A percentile compares a stretch with the other conserved stretches of the same genome.
These are phyloP conservation scores for Exaiptasia diaphana DNA, from an alignment of 64 coral and sea anemone genomes.

Conservation along the genomic window DNA sequence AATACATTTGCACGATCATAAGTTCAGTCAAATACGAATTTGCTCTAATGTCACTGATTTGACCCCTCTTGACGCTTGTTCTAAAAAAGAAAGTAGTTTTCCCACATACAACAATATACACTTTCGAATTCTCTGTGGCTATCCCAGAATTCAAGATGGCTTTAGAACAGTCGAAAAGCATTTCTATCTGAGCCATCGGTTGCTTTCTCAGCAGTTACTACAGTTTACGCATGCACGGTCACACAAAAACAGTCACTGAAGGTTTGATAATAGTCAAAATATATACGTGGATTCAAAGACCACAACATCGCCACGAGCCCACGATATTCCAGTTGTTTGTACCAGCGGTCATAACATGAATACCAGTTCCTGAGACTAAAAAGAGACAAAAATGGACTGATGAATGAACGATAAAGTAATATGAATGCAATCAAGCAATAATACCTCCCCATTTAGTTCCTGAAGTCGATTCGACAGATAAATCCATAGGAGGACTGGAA, in stretches of 20 bases:
- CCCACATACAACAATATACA: no score
- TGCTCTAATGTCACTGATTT: no score
- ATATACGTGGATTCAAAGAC: neutral
- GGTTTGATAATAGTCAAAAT: neutral
- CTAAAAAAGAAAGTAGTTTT: no score
- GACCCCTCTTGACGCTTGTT: no score
- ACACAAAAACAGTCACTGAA: neutral
- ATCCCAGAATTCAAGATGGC: neutral
- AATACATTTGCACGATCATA: no score
- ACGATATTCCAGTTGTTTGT: conserved; percentile 49
- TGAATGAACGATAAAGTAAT: neutral
- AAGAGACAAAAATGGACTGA: neutral
- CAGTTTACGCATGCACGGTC: neutral
- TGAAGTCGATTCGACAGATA: conserved; percentile 17
- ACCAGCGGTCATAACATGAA: conserved; percentile 63
- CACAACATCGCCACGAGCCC: conserved; percentile 78
- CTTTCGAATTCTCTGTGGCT: neutral
- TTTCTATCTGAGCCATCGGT: neutral
- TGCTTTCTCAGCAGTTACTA: neutral
- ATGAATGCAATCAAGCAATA: neutral
- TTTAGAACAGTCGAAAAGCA: neutral
- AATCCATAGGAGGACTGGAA: neutral
- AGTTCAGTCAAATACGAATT: no score
- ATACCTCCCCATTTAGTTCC: conserved; percentile 72
- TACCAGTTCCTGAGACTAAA: conserved; percentile 63